These are phyloP conservation scores for Colostygia pectinataria DNA, from an alignment of 2,888 invertebrate genomes.

Conservation along the genomic window DNA sequence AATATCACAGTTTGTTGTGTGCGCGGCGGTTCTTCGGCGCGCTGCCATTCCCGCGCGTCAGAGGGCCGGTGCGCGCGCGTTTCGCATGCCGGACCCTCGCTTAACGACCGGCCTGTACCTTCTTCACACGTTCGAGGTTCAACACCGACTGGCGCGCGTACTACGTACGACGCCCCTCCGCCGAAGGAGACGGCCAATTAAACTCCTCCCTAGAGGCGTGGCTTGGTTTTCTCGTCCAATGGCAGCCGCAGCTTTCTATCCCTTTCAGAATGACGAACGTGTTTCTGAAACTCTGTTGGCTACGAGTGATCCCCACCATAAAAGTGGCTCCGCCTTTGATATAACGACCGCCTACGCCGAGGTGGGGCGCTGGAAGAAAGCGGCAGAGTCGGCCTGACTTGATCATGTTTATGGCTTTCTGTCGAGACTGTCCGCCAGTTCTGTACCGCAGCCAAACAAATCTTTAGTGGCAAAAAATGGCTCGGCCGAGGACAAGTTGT, in stretches of 20 bases:
- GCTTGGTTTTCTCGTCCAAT: constrained; percentile 58
- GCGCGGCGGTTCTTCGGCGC: constrained; percentile 77
- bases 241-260: constrained; percentile 54
- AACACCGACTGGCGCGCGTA: constrained; percentile 79
- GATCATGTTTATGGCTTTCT: constrained; percentile 82
- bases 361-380: constrained; percentile 73
- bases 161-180: constrained; percentile 76
- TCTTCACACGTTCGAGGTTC: constrained; percentile 69
- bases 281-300: constrained; percentile 58
- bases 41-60: constrained; percentile 76
- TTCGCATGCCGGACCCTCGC: constrained; percentile 66
- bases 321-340: constrained; percentile 45
- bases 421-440: constrained; percentile 75
- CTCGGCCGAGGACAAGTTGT: constrained; percentile 77
- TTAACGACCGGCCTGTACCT: constrained; percentile 66
- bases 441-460: constrained; percentile 76
- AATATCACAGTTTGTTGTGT: constrained; percentile 76
- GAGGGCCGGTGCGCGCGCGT: constrained; percentile 70
- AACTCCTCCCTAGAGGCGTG: constrained; percentile 66
- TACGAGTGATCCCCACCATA: constrained; percentile 54
- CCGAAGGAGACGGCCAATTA: constrained; percentile 73
- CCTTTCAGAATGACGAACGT: constrained; percentile 57
- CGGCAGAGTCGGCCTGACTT: constrained; percentile 72
- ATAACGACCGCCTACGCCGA: constrained; percentile 55
- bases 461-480: constrained; percentile 81